Evolutionary conservation across 2,888 invertebrate genomes (phyloP), one percentile per base, ranked within the genome.

Genomic region (Eupithecia inturbata): DNA sequence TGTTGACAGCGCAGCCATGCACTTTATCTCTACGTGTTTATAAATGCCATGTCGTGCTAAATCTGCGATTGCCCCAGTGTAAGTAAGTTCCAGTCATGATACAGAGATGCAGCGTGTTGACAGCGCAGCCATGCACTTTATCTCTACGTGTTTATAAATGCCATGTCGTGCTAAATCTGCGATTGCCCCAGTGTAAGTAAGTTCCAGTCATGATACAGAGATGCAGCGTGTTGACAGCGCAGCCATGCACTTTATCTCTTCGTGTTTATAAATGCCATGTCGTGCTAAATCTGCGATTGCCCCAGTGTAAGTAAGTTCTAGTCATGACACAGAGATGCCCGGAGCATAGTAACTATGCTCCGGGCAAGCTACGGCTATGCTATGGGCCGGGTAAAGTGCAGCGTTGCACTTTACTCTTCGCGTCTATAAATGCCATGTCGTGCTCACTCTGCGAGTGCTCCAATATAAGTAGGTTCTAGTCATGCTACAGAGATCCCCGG

Each of bases 211-310:
- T 33, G 31, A 41, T 67, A 57, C 57, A 64, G 67, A 57, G 67
- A 39, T 62, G 16, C 41, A 26, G 63, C 74, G 67, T 75, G 74
- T 71, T 71, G 67, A 71, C 74, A 53, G 71, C 53, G 22, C 36
- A 63, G 67, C 31, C 36, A 36, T 39, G 67, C 53, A 66, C 74
- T 71, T 72, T 71, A 75, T 75, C 62, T 39, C 41, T 62, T 36
- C 66, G 60, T 71, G 53, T 53, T 12, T 57, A 57, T 28, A 62
- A 28, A 28, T 60, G 62, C 16, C 26, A 31, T 19, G 62, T 31
- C 7, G 19, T 2, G 31, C 12, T 53, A 10, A 22, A 28, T 62
- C 62, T 62, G 28, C 31, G 62, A 28, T 12, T 28, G 31, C 28
- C 31, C 28, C 16, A 31, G 28, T 62, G 62, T 31, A 62, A 62